Evolutionary conservation across 2,888 invertebrate genomes (phyloP).

Genomic region (Zeuzera pyrina): DNA sequence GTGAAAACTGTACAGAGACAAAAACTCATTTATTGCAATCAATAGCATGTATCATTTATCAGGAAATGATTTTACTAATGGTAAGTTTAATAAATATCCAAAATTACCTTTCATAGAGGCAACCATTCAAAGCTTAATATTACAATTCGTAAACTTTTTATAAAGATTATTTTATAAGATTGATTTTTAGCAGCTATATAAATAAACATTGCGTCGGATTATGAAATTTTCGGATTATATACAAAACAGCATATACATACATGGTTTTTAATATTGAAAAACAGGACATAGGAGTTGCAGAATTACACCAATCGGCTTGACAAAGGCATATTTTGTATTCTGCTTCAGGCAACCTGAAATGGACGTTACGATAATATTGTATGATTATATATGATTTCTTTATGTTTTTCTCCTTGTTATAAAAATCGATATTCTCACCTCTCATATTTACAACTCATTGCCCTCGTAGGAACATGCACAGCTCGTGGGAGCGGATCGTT

Average conservation of each 20-base stretch:
- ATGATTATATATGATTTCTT: not conserved
- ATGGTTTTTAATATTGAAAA: too few species aligned
- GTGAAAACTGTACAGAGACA: conserved; percentile 64
- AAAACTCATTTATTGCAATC: conserved; percentile 58
- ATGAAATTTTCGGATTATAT: too few species aligned
- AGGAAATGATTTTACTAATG: too few species aligned
- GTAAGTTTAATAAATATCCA: too few species aligned
- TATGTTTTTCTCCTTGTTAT: not conserved
- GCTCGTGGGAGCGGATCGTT: conserved; percentile 33
- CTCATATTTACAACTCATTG: conserved; percentile 49
- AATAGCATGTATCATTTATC: conserved; percentile 15
- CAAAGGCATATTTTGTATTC: conserved; percentile 57
- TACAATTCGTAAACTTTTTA: too few species aligned
- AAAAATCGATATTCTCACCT: conserved; percentile 23
- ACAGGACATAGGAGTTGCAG: too few species aligned
- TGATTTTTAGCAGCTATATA: too few species aligned
- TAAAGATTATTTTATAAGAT: too few species aligned
- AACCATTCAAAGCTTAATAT: too few species aligned
- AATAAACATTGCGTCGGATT: too few species aligned
- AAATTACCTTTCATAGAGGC: too few species aligned
- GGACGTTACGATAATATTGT: not conserved
- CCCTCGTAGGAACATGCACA: conserved; percentile 35
- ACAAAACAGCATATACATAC: too few species aligned
- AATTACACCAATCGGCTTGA: conserved; percentile 56
- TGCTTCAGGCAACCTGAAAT: conserved; percentile 45